phyloP scores from a whole-genome alignment of 1,140 invertebrate genomes.

The Piezodorus guildinii region DNA sequence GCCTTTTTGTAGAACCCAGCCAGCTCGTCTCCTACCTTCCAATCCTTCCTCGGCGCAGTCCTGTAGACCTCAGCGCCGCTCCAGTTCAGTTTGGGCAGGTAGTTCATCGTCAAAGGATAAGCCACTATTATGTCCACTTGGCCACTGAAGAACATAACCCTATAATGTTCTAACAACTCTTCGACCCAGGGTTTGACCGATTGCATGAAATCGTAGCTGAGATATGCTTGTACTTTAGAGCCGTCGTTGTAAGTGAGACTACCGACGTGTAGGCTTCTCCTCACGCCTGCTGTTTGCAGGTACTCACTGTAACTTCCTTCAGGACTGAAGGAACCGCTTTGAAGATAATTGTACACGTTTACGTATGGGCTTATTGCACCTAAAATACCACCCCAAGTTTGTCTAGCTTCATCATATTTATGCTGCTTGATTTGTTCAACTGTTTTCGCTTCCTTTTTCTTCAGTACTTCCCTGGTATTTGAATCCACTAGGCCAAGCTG shows the following conservation, averaged over 20 bases:
- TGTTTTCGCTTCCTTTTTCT: conserved; percentile 20
- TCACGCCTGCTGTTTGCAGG: too few relatives aligned
- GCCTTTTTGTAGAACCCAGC: conserved; percentile 27
- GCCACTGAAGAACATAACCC: conserved; percentile 57
- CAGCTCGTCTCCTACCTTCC: conserved; percentile 22
- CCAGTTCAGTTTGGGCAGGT: conserved; percentile 49
- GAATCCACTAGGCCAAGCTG: conserved; percentile 46
- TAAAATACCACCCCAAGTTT: conserved; percentile 19
- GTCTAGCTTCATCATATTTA: conserved; percentile 20
- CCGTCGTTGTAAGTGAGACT: conserved; percentile 40
- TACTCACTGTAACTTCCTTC: too few relatives aligned
- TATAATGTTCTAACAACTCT: conserved; percentile 53
- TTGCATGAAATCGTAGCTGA: conserved; percentile 71
- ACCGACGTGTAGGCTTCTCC: conserved; percentile 44
- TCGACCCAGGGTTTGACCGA: conserved; percentile 64
- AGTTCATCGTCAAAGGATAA: conserved; percentile 63
- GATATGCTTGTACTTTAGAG: conserved; percentile 49
- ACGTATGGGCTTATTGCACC: conserved; percentile 37
- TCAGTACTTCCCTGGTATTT: conserved; percentile 23
- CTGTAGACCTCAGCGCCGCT: conserved; percentile 49
- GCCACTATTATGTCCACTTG: conserved; percentile 76
- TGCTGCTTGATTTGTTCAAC: not conserved
- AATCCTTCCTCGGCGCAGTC: conserved; percentile 39
- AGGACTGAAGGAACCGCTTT: too few relatives aligned
- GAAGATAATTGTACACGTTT: conserved; percentile 52